Percentiles rank a stretch among this genome's conserved stretches.
These are phyloP conservation scores for Pantherophis guttatus DNA, from an alignment of 2,113 vertebrate genomes.

Conservation along the genomic window DNA sequence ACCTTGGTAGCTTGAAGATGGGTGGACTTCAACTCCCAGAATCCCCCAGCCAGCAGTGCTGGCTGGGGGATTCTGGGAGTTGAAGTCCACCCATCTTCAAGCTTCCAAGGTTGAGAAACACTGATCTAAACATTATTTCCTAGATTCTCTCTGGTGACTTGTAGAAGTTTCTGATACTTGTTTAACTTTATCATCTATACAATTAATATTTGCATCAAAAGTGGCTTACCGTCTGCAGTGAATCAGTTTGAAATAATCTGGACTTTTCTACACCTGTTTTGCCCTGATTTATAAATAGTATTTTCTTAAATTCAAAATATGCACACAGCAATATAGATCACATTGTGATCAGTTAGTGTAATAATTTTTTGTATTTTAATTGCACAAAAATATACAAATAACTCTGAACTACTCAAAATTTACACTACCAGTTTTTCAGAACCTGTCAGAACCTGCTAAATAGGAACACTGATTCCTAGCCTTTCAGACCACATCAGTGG, in stretches of 20 bases:
- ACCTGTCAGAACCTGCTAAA: too few relatives aligned
- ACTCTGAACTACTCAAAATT: background rate
- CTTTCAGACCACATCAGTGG: too few relatives aligned
- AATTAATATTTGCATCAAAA: background rate
- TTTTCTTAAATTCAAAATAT: background rate
- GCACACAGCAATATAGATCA: background rate
- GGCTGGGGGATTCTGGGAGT: too few relatives aligned
- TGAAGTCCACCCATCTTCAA: too few relatives aligned
- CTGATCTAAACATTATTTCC: background rate
- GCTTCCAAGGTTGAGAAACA: too few relatives aligned
- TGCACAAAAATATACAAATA: background rate
- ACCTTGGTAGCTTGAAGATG: too few relatives aligned
- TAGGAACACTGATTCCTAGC: too few relatives aligned
- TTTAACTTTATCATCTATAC: background rate
- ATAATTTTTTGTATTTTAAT: background rate
- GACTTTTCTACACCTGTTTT: background rate
- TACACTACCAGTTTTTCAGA: too few relatives aligned
- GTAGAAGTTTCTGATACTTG: background rate
- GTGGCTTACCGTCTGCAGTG: background rate
- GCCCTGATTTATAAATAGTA: background rate
- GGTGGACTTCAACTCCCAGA: too few relatives aligned
- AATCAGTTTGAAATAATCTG: background rate
- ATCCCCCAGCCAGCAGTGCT: too few relatives aligned
- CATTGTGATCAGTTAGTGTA: background rate
- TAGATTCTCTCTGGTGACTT: background rate